A percentile compares a stretch with the other conserved stretches of the same genome.
Conservation (phyloP, 2,113 vertebrate genomes). For the Conger conger region DNA sequence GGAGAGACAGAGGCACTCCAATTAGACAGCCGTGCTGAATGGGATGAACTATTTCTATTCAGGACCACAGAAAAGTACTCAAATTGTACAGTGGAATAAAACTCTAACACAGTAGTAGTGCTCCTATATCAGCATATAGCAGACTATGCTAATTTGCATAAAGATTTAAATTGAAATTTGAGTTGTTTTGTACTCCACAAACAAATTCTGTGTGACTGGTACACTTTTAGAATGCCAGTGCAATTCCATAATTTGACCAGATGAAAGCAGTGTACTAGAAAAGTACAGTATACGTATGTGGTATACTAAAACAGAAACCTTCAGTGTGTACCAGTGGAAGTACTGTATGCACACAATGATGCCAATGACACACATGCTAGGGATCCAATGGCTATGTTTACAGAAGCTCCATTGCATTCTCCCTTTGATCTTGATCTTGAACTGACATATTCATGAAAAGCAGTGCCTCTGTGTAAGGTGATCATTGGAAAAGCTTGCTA, state of each 20-base stretch:
- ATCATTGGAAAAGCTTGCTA: too few relatives aligned
- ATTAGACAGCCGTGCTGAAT: neutral
- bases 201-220: neutral
- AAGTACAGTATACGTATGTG: too few relatives aligned
- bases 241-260: neutral
- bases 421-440: too few relatives aligned
- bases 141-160: neutral
- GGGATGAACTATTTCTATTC: neutral
- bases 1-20: neutral
- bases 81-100: neutral
- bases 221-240: neutral
- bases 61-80: neutral
- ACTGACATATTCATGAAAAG: too few relatives aligned
- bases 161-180: neutral
- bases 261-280: too few relatives aligned
- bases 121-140: neutral
- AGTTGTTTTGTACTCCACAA: neutral
- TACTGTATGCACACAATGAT: neutral
- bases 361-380: neutral
- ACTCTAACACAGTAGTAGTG: neutral
- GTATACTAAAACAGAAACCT: neutral
- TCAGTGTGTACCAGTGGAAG: neutral
- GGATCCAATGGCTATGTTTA: too few relatives aligned
- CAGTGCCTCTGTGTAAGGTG: too few relatives aligned
- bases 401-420: too few relatives aligned